A percentile compares a stretch with the other conserved stretches of the same genome.
These are phyloP conservation scores for Mylabris sibirica DNA, from an alignment of 2,888 invertebrate genomes.

Conservation along the genomic window DNA sequence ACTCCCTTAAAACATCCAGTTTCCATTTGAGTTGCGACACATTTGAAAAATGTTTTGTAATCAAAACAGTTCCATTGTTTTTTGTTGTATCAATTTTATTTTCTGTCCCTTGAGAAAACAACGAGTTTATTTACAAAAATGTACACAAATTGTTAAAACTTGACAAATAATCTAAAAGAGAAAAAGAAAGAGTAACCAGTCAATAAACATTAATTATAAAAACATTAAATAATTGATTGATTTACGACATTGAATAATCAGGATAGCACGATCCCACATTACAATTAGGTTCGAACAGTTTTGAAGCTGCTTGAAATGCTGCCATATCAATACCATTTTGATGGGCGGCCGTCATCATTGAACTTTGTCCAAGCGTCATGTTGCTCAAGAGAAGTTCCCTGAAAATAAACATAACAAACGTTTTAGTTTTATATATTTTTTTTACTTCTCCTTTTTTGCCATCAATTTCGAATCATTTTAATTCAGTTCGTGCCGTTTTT, in stretches of 20 bases:
- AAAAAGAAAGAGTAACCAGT: background rate
- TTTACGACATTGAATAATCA: constrained; percentile 55
- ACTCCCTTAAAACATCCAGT: no score
- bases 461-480: background rate
- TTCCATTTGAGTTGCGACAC: no score
- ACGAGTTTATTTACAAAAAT: constrained; percentile 38
- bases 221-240: constrained; percentile 12
- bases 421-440: background rate
- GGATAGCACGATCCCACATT: constrained; percentile 55
- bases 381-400: constrained; percentile 59
- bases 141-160: constrained; percentile 23
- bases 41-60: no score
- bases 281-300: constrained; percentile 57
- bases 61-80: background rate
- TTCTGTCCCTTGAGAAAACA: constrained; percentile 7
- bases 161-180: constrained; percentile 4
- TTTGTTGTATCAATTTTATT: constrained; percentile 9
- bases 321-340: constrained; percentile 57
- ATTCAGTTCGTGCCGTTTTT: constrained; percentile 28
- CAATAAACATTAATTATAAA: constrained; percentile 9
- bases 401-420: constrained; percentile 36
- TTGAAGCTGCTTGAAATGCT: constrained; percentile 59
- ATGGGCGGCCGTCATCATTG: constrained; percentile 49
- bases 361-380: constrained; percentile 54
- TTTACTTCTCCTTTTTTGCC: background rate